These are phyloP conservation scores for Deroplatys truncata DNA, from an alignment of 2,888 invertebrate genomes.

Conservation along the genomic window DNA sequence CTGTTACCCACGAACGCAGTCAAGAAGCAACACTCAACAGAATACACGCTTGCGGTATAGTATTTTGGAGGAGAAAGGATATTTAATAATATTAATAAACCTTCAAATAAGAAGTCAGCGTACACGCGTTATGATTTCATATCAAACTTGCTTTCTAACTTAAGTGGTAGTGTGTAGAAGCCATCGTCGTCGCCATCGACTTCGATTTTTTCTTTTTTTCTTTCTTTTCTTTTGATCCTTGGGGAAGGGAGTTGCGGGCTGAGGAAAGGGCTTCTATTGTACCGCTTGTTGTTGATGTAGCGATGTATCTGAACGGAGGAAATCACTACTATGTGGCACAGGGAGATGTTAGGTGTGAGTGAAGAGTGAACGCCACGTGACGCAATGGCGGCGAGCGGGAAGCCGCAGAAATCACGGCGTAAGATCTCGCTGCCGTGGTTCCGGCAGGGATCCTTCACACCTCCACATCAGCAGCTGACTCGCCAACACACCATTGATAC, in stretches of 20 bases:
- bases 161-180: background rate
- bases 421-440: constrained; percentile 91
- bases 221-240: too few relatives aligned
- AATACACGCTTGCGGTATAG: too few relatives aligned
- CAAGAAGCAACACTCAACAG: too few relatives aligned
- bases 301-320: background rate
- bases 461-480: constrained; percentile 68
- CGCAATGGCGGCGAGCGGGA: constrained; percentile 39
- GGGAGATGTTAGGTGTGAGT: background rate
- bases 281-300: background rate
- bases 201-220: background rate
- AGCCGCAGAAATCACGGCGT: constrained; percentile 67
- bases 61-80: too few relatives aligned
- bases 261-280: background rate
- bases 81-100: too few relatives aligned
- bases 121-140: background rate
- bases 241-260: background rate
- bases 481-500: constrained; percentile 89
- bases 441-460: constrained; percentile 72
- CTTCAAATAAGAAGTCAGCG: too few relatives aligned
- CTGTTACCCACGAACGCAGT: too few relatives aligned
- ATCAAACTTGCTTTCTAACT: background rate
- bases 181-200: background rate
- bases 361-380: background rate
- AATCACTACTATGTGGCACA: background rate